phyloP scores from a whole-genome alignment of 53 echinoderm and acorn worm genomes.

The Zoroaster sp. region DNA sequence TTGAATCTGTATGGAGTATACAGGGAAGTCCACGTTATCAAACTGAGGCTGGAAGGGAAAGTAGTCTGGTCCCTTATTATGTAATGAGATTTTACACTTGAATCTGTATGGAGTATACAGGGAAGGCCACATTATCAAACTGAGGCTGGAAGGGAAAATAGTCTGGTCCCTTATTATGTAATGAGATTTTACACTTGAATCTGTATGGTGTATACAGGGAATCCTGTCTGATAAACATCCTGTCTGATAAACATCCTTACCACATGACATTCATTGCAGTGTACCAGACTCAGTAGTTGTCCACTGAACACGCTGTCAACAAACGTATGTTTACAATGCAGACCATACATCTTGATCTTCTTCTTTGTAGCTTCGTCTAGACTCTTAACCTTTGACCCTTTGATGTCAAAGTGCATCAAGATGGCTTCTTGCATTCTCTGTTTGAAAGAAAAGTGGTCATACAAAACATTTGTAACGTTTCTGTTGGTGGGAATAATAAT shows the following conservation, averaged over 20 bases:
- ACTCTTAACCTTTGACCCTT: conserved; percentile 79
- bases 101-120: no score
- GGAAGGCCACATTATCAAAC: no score
- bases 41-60: no score
- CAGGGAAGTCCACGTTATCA: no score
- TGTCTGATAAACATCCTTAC: conserved; percentile 26
- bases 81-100: no score
- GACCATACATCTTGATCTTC: conserved; percentile 87
- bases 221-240: not conserved
- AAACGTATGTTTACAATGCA: conserved; percentile 87
- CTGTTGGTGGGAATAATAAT: no score
- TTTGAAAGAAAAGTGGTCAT: not conserved
- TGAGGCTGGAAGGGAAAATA: no score
- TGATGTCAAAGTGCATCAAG: conserved; percentile 69
- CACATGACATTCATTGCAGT: conserved; percentile 82
- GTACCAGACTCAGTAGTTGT: conserved; percentile 87
- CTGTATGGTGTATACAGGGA: not conserved
- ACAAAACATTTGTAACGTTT: no score
- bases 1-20: no score
- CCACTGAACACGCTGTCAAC: conserved; percentile 97
- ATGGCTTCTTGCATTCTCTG: conserved; percentile 93
- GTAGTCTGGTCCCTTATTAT: no score
- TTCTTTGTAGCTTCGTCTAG: conserved; percentile 82
- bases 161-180: no score
- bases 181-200: no score